Evolutionary conservation across 1,140 invertebrate species (phyloP).

Genomic region (Dinothrombium tinctorium): DNA sequence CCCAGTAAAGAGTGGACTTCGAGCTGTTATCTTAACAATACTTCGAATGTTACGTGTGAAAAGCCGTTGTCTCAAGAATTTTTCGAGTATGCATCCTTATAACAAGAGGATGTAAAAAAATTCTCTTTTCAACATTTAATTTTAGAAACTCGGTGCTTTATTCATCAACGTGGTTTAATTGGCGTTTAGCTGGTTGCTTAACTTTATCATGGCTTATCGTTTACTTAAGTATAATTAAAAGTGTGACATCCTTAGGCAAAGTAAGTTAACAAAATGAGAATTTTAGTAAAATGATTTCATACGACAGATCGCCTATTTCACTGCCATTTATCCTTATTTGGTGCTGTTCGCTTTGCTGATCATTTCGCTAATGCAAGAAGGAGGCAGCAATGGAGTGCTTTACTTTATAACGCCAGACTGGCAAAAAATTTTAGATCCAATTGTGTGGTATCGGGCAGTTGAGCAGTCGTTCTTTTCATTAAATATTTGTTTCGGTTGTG

Average conservation of each 20-base stretch:
- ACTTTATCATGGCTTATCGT: slow-evolving; percentile 23
- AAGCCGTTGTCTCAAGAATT: too few species aligned
- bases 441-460: slow-evolving; percentile 41
- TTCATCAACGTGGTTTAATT: slow-evolving; percentile 17
- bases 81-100: too few species aligned
- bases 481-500: slow-evolving; percentile 74
- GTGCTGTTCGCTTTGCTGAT: slow-evolving; percentile 29
- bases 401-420: slow-evolving; percentile 24
- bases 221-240: slow-evolving; percentile 23
- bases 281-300: too few species aligned
- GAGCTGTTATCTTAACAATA: background rate
- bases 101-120: too few species aligned
- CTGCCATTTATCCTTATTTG: slow-evolving; percentile 32
- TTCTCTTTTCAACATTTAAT: too few species aligned
- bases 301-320: slow-evolving; percentile 37
- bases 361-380: slow-evolving; percentile 27
- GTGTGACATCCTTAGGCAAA: slow-evolving; percentile 10
- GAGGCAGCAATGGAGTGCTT: slow-evolving; percentile 26
- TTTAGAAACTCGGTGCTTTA: too few species aligned
- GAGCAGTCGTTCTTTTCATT: slow-evolving; percentile 95
- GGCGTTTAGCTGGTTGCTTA: slow-evolving; percentile 22
- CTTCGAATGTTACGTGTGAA: background rate
- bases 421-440: slow-evolving; percentile 20
- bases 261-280: too few species aligned
- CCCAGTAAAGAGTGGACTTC: slow-evolving; percentile 18